phyloP scores from a whole-genome alignment of 2,113 vertebrate species.

The Hippocampus barbouri region DNA sequence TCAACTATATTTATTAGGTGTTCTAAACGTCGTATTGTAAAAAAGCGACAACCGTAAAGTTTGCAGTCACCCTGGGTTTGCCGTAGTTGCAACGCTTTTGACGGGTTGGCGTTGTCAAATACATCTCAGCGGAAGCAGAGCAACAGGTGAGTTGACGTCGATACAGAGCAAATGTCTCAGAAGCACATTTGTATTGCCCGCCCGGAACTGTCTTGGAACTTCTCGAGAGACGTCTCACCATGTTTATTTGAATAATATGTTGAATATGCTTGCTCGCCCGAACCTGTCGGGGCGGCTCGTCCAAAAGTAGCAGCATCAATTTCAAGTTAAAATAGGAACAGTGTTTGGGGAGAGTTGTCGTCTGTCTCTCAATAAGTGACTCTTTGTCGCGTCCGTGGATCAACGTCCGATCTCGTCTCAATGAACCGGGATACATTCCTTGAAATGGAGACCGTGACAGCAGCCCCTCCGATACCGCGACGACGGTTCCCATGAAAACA shows the following conservation, averaged over 20 bases:
- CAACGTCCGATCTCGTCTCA: too few species aligned
- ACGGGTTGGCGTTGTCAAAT: not conserved
- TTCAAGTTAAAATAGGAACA: not conserved
- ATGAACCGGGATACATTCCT: too few species aligned
- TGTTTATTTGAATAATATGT: not conserved
- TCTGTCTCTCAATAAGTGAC: not conserved
- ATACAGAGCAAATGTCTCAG: not conserved
- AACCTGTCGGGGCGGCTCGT: not conserved
- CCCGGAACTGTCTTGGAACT: not conserved
- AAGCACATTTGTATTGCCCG: not conserved
- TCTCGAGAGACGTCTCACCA: not conserved
- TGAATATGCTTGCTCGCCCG: too few species aligned
- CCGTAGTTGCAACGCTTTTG: slow-evolving; percentile 2
- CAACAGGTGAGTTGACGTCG: not conserved
- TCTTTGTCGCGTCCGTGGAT: too few species aligned
- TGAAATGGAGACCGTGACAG: too few species aligned
- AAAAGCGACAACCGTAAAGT: not conserved
- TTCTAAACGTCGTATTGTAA: too few species aligned
- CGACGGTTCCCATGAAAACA: not conserved
- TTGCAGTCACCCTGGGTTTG: not conserved
- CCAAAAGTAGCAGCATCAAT: not conserved
- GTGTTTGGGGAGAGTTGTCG: not conserved
- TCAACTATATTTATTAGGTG: too few species aligned
- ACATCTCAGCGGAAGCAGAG: not conserved
- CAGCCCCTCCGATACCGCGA: not conserved